Base-by-base conservation (phyloP, 2,113 vertebrate species). In the Forbesichthys agassizii region DNA sequence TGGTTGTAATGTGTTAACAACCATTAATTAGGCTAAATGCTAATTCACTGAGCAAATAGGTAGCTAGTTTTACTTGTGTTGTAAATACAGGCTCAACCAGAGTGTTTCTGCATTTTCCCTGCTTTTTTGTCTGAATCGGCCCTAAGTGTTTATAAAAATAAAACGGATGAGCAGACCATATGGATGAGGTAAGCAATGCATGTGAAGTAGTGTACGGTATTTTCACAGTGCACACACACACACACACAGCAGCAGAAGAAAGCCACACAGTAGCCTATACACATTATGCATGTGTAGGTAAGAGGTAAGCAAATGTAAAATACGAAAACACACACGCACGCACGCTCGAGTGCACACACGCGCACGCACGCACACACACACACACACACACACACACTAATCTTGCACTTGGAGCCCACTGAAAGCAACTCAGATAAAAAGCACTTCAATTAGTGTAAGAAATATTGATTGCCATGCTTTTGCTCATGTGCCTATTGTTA, bases 401-500 rank as follows among this genome's bases (percentile, higher is more conserved):
- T 86, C 82, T 59, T 68, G 64, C 86, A 84, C 84, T n/a, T 36
- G 71, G 33, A 63, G 36, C 79, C 88, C 86, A 84, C 71, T 73
- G 76, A 92, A 83, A 89, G 78, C 80, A 73, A 70, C 88, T 92
- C 84, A 86, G 85, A 91, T 89, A 92, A 92, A 91, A 90, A 89
- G 79, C 80, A 88, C 89, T 93, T 93, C 87, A 91, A 91, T 94
- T 92, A 93, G 84, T 77, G 64, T 86, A 86, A 91, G 85, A 91
- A 67, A 78, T 89, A 94, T 93, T 91, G 93, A 93, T 94, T 92
- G 89, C 89, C 42, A 73, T 90, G 84, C 84, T 94, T 90, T 91
- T 77, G 75, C 75, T 90, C 74, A 90, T 81, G 88, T 89, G 79
- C 49, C 71, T 78, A 80, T 93, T 89, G 87, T 86, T 81, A 91